These are phyloP conservation scores for Erpobdella octoculata DNA, from an alignment of 2,888 invertebrate genomes.

Conservation along the genomic window DNA sequence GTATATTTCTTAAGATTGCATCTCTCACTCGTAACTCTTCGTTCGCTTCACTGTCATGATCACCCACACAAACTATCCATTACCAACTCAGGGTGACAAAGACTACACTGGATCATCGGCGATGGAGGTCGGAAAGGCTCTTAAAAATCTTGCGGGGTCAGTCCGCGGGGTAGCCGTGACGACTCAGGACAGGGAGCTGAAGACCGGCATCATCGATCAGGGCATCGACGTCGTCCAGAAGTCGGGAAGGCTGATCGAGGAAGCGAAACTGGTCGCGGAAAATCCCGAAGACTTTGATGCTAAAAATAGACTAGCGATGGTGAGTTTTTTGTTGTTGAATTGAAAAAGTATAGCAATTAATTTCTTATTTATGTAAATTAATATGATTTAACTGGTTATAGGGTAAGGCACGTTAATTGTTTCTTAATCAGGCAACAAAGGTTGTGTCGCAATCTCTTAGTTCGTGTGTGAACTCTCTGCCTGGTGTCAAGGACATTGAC, in stretches of 20 bases:
- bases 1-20: not conserved
- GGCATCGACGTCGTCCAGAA: constrained; percentile 74
- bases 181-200: constrained; percentile 53
- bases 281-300: constrained; percentile 61
- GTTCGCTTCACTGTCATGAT: no score
- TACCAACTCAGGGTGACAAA: constrained; percentile 60
- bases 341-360: not conserved
- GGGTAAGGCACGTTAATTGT: not conserved
- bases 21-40: not conserved
- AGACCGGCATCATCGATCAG: constrained; percentile 54
- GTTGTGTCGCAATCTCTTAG: constrained; percentile 58
- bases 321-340: constrained; percentile 44
- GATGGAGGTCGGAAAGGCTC: constrained; percentile 68
- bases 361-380: not conserved
- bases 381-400: not conserved
- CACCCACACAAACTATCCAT: not conserved
- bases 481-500: constrained; percentile 89
- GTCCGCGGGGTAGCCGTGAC: constrained; percentile 62
- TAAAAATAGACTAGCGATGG: constrained; percentile 62
- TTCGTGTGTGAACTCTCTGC: constrained; percentile 73
- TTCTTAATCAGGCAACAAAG: constrained; percentile 52
- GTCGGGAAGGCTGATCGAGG: constrained; percentile 70
- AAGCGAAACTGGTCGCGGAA: constrained; percentile 68
- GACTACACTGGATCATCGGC: constrained; percentile 73
- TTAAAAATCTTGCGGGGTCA: constrained; percentile 67